These are phyloP conservation scores for Tricholauxania praeusta DNA, from an alignment of 2,888 invertebrate genomes.

Conservation along the genomic window DNA sequence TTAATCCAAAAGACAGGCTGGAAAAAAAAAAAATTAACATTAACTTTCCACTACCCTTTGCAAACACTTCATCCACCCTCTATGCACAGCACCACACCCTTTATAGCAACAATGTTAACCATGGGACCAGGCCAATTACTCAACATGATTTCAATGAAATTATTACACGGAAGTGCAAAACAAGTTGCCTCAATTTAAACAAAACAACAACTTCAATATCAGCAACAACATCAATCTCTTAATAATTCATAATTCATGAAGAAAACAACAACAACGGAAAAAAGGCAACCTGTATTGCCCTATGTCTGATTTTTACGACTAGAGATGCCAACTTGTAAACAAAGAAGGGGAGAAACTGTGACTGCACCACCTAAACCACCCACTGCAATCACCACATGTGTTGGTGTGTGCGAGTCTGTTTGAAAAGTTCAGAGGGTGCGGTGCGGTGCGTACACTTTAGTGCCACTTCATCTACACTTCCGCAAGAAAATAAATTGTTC, in stretches of 20 bases:
- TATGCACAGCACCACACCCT: slow-evolving; percentile 23
- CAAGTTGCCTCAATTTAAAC: slow-evolving; percentile 25
- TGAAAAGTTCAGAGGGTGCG: slow-evolving; percentile 2
- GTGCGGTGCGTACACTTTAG: slow-evolving; percentile 20
- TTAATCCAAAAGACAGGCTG: slow-evolving; percentile 49
- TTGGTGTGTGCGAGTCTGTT: slow-evolving; percentile 21
- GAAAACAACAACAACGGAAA: slow-evolving; percentile 55
- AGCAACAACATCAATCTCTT: slow-evolving; percentile 59
- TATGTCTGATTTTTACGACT: not conserved
- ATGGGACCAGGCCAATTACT: slow-evolving; percentile 60
- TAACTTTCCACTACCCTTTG: slow-evolving; percentile 40
- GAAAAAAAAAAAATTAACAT: slow-evolving; percentile 2
- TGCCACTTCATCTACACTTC: slow-evolving; percentile 52
- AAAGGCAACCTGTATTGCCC: not conserved
- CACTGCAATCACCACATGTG: slow-evolving; percentile 4
- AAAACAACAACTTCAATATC: slow-evolving; percentile 48
- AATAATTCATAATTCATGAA: not conserved
- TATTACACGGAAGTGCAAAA: slow-evolving; percentile 44
- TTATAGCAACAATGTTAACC: slow-evolving; percentile 18
- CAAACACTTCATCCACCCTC: slow-evolving; percentile 36
- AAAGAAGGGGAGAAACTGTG: slow-evolving; percentile 24
- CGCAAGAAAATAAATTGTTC: slow-evolving; percentile 60
- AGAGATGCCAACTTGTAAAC: slow-evolving; percentile 1
- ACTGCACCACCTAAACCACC: slow-evolving; percentile 25
- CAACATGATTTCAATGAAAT: slow-evolving; percentile 67